Base-by-base conservation (phyloP, 1,140 invertebrate genomes). In the Aphaenogaster floridana region DNA sequence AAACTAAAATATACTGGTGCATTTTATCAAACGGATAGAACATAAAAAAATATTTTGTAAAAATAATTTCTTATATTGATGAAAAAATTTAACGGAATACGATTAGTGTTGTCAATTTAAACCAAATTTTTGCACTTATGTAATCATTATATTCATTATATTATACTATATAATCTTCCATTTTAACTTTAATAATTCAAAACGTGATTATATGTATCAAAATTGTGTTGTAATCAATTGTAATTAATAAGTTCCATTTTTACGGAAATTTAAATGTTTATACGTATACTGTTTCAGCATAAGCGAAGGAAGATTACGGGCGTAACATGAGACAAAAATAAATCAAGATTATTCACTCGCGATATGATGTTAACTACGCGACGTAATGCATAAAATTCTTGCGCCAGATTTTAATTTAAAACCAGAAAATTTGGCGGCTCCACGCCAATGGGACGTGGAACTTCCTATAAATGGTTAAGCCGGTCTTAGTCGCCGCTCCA, bases 391-490 rank as follows among this genome's bases (percentile, higher is more conserved):
- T 36, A 80, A n/a, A 42, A 64, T 39, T 48, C 39, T 28, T n/a
- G 45, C 17, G 39, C 3, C 0, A 59, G 34, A 59, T 83, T 74
- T 81, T 36, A 28, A 45, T 61, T 34, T n/a, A 17, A 54, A 11
- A 50, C 0, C 7, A 9, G 52, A 71, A 76, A 69, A 77, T 74
- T 48, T 68, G 39, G 45, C 50, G 36, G 28, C 36, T 66, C 48
- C 64, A 79, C 83, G 78, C 89, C 89, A 88, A 85, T 91, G 89
- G 84, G 74, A 54, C 59, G 64, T 68, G 69, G 61, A 59, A 80
- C 76, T 80, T 83, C 71, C 83, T 90, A 86, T 91, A 93, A 93
- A 93, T 91, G 87, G 88, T 87, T 92, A 89, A 92, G 89, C 91
- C 61, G 76, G 69, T 81, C 59, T 93, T 91, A 90, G 88, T 48